A percentile compares a stretch with the other conserved stretches of the same genome.
Conservation (phyloP, 2,113 vertebrate genomes). For the Tetraodon nigroviridis region DNA sequence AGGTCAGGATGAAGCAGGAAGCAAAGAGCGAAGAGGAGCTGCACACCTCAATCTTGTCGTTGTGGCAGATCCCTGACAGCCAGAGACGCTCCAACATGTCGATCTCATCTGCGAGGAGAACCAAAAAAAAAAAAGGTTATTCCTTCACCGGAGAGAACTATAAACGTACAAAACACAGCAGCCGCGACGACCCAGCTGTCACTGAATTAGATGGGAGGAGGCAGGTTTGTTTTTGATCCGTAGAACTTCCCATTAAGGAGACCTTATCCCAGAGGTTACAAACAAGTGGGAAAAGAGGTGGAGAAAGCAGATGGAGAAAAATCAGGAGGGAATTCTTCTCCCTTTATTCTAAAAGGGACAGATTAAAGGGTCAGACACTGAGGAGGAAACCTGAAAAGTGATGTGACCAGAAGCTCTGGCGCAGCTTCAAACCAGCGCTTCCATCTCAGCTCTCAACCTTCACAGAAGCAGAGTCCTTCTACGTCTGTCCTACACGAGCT, state of each 20-base stretch:
- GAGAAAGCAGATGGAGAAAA: background rate
- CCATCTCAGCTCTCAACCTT: too few species aligned
- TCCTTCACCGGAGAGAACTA: background rate
- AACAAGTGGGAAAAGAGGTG: background rate
- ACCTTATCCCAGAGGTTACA: too few species aligned
- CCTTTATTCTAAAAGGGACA: too few species aligned
- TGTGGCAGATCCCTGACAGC: slow-evolving; percentile 71
- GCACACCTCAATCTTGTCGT: slow-evolving; percentile 70
- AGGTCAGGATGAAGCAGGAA: too few species aligned
- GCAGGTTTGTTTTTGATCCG: too few species aligned
- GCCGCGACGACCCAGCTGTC: too few species aligned
- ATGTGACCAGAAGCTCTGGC: too few species aligned
- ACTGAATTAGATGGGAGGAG: too few species aligned
- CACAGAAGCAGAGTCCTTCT: too few species aligned
- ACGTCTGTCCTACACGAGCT: too few species aligned
- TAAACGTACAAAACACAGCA: background rate
- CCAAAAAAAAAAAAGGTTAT: background rate
- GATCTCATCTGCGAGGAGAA: slow-evolving; percentile 62
- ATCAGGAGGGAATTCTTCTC: background rate
- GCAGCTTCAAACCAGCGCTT: too few species aligned
- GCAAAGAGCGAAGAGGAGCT: background rate
- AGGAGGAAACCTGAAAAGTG: background rate
- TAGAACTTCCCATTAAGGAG: too few species aligned
- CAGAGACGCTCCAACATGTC: slow-evolving; percentile 72
- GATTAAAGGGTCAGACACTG: background rate